Base-by-base conservation (phyloP, 2,797 vertebrate genomes). In the Sebastes aleutianus region DNA sequence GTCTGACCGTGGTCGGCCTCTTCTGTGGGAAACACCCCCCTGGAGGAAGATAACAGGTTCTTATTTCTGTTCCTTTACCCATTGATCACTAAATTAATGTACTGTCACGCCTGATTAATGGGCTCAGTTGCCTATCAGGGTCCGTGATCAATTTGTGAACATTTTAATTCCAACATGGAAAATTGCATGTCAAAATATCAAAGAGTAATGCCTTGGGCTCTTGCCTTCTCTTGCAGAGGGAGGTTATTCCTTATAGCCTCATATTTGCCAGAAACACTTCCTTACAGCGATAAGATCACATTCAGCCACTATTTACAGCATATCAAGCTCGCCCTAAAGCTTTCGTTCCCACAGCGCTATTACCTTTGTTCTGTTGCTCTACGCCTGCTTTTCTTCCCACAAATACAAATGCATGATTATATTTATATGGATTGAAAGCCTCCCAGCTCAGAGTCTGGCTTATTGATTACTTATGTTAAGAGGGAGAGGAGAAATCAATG, bases 11-110 rank as follows among this genome's bases (percentile, higher is more conserved):
- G 3, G 96, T 93, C 0, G 98, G 98, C 58, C 94, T 97, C 1
- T 91, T 96, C 89, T 91, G 96, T 24, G 91, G 85, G 87, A 97
- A 95, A 91, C 98, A 99, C 2, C 98, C 98, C 69, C 98, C 98
- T 99, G 88, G 89, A 92, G 63, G 85, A 77, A 90, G 76, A 92
- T 85, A 88, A 89, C 74, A 88, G 47, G 66, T 70, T 85, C 70
- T 88, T 72, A 83, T 80, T 78, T 86, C 70, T 78, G 74, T 59
- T 82, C 80, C 78, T 87, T 85, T 77, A 56, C 61, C 78, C 86
- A 88, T 85, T 91, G 92, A 95, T 94, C 93, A 94, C 62, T 67
- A 89, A 91, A 95, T 92, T 31, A 94, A 96, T 88, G 88, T 70
- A 70, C 79, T 92, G 93, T 93, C 93, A 90, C 78, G 75, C 39